Base-by-base conservation (phyloP, 2,888 invertebrate species). In the Balanococcus diminutus region DNA sequence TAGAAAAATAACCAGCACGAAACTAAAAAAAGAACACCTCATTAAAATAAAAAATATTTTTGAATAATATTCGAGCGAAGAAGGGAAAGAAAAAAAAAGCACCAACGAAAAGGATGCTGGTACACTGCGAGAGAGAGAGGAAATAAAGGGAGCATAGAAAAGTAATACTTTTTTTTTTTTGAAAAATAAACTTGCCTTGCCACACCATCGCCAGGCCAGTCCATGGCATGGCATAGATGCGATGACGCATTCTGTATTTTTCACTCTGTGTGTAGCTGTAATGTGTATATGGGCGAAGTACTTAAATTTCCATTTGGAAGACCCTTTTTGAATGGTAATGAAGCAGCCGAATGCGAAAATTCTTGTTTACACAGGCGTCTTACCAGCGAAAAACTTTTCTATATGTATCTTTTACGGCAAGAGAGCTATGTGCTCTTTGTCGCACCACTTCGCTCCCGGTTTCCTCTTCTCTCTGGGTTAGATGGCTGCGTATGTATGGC, bases 221-320 rank as follows among this genome's bases (percentile, higher is more conserved):
- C n/a, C 42, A 14, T 72, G 28, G 28, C 11, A 28, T 31, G 31
- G 16, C 2, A 67, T 19, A 67, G n/a, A 75, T 4, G 28, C 32
- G 32, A 75, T 25, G 32, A 32, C 75, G 67, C 67, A 31, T 31
- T 67, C 31, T 32, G 16, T 32, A 16, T 75, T 75, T 75, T 75
- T 75, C 75, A 32, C 75, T 75, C n/a, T n/a, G n/a, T n/a, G n/a
- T n/a, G n/a, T n/a, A n/a, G n/a, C n/a, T n/a, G n/a, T n/a, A n/a
- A n/a, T n/a, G n/a, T n/a, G n/a, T n/a, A n/a, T n/a, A 75, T 75
- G 75, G 61, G 32, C 75, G 32, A 36, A 75, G 75, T 75, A 75
- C 75, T 75, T 75, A 75, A 75, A 75, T 75, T 75, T 75, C 75
- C 75, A 75, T 75, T 75, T 75, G 75, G 75, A 75, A 75, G 75